phyloP scores from a whole-genome alignment of 2,113 vertebrate genomes.

The Cyrtonyx montezumae region DNA sequence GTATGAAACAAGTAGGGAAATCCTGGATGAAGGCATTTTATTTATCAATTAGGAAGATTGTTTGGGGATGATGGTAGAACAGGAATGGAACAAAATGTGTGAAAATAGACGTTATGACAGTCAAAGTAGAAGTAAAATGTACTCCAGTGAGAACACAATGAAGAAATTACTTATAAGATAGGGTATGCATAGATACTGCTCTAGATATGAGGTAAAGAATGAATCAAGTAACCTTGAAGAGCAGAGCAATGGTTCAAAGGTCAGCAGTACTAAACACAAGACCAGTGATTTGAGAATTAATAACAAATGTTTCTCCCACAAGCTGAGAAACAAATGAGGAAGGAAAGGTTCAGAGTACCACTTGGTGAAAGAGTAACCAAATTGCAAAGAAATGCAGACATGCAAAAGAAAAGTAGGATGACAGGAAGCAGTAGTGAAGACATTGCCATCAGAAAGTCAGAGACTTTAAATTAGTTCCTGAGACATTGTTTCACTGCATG shows the following conservation, averaged over 20 bases:
- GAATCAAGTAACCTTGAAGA: background rate
- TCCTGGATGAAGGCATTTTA: background rate
- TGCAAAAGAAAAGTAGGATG: background rate
- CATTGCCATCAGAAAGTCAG: background rate
- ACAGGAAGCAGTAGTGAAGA: background rate
- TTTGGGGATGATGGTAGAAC: background rate
- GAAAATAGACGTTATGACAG: background rate
- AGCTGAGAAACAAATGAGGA: background rate
- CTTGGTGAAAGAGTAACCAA: background rate
- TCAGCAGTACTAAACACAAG: background rate
- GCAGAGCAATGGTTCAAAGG: background rate
- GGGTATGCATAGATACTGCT: background rate
- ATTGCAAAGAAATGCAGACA: background rate
- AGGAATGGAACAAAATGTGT: background rate
- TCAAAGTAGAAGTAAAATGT: background rate
- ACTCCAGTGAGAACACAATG: background rate
- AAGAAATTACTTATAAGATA: background rate
- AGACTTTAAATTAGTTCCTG: background rate
- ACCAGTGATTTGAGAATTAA: background rate
- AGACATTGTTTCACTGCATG: background rate
- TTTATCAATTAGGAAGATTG: background rate
- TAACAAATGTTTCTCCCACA: background rate
- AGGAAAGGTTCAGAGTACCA: background rate
- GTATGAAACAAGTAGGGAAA: background rate
- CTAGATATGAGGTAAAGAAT: background rate